These are phyloP conservation scores for Yponomeuta sedellus DNA, from an alignment of 2,888 invertebrate species.

Conservation along the genomic window DNA sequence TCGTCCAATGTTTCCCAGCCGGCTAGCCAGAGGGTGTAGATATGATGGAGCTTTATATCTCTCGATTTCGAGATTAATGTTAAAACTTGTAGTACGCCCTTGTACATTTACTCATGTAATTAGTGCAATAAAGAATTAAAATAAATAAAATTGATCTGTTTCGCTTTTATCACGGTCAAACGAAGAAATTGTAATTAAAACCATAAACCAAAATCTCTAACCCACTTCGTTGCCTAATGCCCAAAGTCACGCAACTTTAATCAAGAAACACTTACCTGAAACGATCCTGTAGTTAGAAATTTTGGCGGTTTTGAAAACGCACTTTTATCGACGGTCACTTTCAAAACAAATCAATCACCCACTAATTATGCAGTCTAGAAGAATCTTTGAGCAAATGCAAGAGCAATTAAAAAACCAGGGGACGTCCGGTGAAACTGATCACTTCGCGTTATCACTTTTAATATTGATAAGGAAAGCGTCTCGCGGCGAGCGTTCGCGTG, in stretches of 20 bases:
- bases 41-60: no score
- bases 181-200: no score
- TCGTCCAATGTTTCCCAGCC: no score
- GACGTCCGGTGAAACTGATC: constrained; percentile 5
- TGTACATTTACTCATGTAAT: no score
- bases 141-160: no score
- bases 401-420: background rate
- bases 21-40: no score
- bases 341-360: background rate
- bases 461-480: constrained; percentile 7
- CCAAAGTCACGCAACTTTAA: background rate
- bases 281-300: constrained; percentile 6
- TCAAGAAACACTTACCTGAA: constrained; percentile 4
- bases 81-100: no score
- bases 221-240: no score
- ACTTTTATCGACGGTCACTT: background rate
- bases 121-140: no score
- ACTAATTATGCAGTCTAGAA: background rate
- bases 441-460: constrained; percentile 3
- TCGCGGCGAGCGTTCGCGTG: background rate
- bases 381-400: background rate
- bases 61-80: no score
- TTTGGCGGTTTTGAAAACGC: constrained; percentile 6
- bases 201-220: no score
- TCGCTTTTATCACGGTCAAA: no score